Base-by-base conservation (phyloP, 2,888 invertebrate genomes). In the Dioctria rufipes region DNA sequence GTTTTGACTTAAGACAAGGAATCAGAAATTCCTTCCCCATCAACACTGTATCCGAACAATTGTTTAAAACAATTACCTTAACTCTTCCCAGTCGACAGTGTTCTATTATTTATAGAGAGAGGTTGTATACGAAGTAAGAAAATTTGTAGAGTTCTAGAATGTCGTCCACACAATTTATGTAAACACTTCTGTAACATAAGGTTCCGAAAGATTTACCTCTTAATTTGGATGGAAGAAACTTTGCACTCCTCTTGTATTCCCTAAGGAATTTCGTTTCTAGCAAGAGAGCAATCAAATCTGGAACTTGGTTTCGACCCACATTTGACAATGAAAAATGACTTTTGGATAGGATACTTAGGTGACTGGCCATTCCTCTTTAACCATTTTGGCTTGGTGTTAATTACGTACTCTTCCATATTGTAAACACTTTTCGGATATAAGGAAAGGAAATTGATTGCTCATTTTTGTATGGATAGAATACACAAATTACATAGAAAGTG, bases 11-110 rank as follows among this genome's bases (percentile, higher is more conserved):
- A n/a, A n/a, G n/a, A n/a, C n/a, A n/a, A n/a, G n/a, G n/a, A n/a
- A n/a, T n/a, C n/a, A n/a, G n/a, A n/a, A n/a, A n/a, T n/a, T n/a
- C n/a, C n/a, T 11, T 11, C 54, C 3, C 37, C 69, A 51, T 51
- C 69, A 49, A 46, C 69, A 49, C n/a, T 37, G 51, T 49, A 54
- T 54, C n/a, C 69, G 4, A 11, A 25, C 69, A 69, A 69, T 69
- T 69, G 69, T 51, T 69, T 69, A 51, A 69, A 69, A 51, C 39
- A 69, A 69, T 69, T 69, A 69, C 51, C 49, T 69, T 69, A 51
- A 51, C 49, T 51, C 49, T 51, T 25, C 51, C 51, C 51, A 51
- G 49, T 37, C 51, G 69, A 69, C 69, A 69, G 51, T 51, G 5
- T 69, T n/a, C 69, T 69, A 51, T 69, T 51, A 69, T 69, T 69